Evolutionary conservation across 2,888 invertebrate species (phyloP), one percentile per base, ranked within the genome.

Genomic region (Agrenia bidenticulata): DNA sequence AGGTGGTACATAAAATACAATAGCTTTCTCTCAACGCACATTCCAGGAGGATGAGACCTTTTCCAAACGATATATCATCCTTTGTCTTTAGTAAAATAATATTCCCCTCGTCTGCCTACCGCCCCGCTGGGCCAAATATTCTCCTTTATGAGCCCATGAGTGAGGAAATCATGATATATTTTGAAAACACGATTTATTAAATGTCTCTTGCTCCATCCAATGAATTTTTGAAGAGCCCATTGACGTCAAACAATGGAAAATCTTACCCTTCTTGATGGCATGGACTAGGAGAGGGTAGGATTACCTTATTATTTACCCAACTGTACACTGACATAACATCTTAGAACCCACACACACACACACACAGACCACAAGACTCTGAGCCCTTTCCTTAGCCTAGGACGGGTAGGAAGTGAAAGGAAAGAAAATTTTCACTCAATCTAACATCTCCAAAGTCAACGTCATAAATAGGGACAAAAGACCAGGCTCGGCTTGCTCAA

Each of bases 161-260:
- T 57, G 26, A 57, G 23, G 23, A 32, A 57, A 57, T 57, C 57
- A 57, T 41, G 57, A 57, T 57, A 57, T 39, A 57, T 57, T 57
- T 41, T n/a, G 2, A 57, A 57, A 55, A 32, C 41, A 39, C 41
- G 57, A 57, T 57, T 57, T 57, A 57, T 57, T 41, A 57, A 57
- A 19, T 41, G 41, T 57, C 39, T 41, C 57, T 41, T 24, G 24
- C 21, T 17, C 11, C 21, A 23, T 19, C 9, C 23, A 51, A 51
- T 51, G 51, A 57, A 57, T 57, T 41, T 57, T 57, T 55, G 32
- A 55, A 55, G 32, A 57, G 41, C 5, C 39, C 24, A 57, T 41
- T 57, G 57, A 57, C 57, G 57, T 57, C 57, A 55, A 32, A 45
- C 27, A 55, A 32, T 17, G 32, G 27, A n/a, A 55, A 45, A 5